These are phyloP conservation scores for Ochropleura leucogaster DNA, from an alignment of 2,888 invertebrate species.

Conservation along the genomic window DNA sequence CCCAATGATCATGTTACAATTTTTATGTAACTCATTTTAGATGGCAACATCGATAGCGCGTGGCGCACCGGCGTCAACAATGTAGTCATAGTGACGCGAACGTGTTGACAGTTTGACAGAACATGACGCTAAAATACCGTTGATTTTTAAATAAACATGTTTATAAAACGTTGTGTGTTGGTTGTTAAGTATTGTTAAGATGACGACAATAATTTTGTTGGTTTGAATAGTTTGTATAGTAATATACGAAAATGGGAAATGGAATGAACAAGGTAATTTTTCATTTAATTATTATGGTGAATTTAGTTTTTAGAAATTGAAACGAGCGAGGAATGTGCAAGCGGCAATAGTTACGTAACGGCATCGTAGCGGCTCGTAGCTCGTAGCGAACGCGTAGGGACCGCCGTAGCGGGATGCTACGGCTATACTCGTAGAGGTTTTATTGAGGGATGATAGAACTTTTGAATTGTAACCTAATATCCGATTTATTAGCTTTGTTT, in stretches of 20 bases:
- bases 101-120: conserved; percentile 85
- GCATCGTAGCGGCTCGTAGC: conserved; percentile 71
- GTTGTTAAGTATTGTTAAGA: conserved; percentile 71
- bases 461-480: not conserved
- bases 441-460: conserved; percentile 16
- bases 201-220: conserved; percentile 79
- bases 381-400: conserved; percentile 66
- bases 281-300: conserved; percentile 15
- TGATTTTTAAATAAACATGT: conserved; percentile 74
- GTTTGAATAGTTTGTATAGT: conserved; percentile 69
- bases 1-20: conserved; percentile 65
- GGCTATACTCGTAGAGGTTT: conserved; percentile 41
- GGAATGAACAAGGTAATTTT: conserved; percentile 96
- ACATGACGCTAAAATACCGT: conserved; percentile 71
- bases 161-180: conserved; percentile 72
- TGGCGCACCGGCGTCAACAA: conserved; percentile 86
- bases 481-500: not conserved
- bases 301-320: conserved; percentile 20
- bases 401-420: conserved; percentile 60
- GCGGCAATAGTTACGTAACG: conserved; percentile 77
- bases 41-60: conserved; percentile 78
- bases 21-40: conserved; percentile 70
- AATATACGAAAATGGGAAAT: conserved; percentile 92
- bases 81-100: conserved; percentile 89
- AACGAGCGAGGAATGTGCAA: conserved; percentile 63